A percentile compares a stretch with the other conserved stretches of the same genome.
phyloP scores from a whole-genome alignment of 2,797 vertebrate species.

The Acanthiza pusilla region DNA sequence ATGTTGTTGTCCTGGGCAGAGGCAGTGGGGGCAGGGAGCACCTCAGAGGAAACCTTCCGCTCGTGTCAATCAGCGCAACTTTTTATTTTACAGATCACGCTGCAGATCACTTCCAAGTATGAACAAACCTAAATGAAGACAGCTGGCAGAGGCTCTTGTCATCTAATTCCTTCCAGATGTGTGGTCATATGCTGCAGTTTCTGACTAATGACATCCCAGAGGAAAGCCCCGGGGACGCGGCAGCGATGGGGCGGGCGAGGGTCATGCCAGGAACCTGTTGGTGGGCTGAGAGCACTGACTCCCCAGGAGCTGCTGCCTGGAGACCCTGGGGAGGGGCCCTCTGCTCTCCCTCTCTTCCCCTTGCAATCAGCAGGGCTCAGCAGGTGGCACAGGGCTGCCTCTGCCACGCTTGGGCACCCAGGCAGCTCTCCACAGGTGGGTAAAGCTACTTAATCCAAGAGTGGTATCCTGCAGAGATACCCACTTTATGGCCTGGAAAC shows the following conservation, averaged over 20 bases:
- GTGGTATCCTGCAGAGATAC: neutral
- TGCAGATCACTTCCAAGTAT: conserved; percentile 40
- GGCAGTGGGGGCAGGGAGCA: neutral
- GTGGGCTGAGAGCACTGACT: neutral
- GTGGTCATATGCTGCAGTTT: conserved; percentile 33
- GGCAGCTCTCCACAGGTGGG: neutral
- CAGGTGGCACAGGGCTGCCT: neutral
- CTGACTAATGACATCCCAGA: conserved; percentile 42
- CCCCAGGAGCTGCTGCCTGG: neutral
- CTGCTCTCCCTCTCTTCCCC: neutral
- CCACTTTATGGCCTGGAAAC: neutral
- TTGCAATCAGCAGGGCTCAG: neutral
- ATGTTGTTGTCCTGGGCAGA: neutral
- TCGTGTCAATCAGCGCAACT: conserved; percentile 49
- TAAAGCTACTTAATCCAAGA: neutral
- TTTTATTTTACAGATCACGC: conserved; percentile 60
- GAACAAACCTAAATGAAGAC: conserved; percentile 62
- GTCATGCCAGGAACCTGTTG: conserved; percentile 26
- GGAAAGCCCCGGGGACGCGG: conserved; percentile 17
- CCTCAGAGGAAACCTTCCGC: conserved; percentile 43
- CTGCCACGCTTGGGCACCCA: neutral
- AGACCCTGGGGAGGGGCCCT: neutral
- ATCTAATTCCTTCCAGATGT: conserved; percentile 68
- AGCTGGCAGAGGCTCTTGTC: conserved; percentile 57
- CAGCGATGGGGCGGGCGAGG: neutral